Evolutionary conservation across 2,888 invertebrate species (phyloP).

Genomic region (Aquatica leii): DNA sequence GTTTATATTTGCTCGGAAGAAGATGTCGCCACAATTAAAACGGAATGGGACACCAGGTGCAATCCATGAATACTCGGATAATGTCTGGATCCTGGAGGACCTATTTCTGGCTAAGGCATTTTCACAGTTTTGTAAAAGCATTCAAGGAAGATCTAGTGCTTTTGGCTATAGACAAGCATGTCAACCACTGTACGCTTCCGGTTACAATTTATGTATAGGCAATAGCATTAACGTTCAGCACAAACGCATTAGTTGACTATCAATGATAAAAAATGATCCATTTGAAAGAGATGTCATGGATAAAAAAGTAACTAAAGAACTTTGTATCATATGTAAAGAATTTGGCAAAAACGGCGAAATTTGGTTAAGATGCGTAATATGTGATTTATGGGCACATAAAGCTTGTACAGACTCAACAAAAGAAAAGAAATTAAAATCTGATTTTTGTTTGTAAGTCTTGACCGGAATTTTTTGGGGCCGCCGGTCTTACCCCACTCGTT

Average conservation of each 20-base stretch:
- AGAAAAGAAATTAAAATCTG: too few species aligned
- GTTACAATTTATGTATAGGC: neutral
- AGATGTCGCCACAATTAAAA: neutral
- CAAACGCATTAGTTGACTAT: too few species aligned
- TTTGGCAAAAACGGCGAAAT: neutral
- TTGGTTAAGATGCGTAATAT: neutral
- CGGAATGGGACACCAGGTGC: neutral
- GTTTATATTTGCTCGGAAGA: neutral
- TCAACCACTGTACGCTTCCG: neutral
- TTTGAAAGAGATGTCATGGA: too few species aligned
- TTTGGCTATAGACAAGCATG: neutral
- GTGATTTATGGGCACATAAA: neutral
- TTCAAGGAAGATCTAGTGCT: neutral
- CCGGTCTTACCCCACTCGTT: neutral
- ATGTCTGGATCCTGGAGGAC: neutral
- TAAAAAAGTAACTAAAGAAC: neutral
- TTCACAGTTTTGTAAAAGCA: neutral
- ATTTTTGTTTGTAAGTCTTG: neutral
- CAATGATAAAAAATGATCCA: too few species aligned
- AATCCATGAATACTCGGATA: neutral
- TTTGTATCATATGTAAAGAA: too few species aligned
- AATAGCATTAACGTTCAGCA: neutral
- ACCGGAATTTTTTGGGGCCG: neutral
- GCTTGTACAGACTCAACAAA: neutral
- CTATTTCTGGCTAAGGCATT: neutral